A percentile compares a stretch with the other conserved stretches of the same genome.
These are phyloP conservation scores for Liopterus haemorrhoidalis DNA, from an alignment of 2,888 invertebrate genomes.

Conservation along the genomic window DNA sequence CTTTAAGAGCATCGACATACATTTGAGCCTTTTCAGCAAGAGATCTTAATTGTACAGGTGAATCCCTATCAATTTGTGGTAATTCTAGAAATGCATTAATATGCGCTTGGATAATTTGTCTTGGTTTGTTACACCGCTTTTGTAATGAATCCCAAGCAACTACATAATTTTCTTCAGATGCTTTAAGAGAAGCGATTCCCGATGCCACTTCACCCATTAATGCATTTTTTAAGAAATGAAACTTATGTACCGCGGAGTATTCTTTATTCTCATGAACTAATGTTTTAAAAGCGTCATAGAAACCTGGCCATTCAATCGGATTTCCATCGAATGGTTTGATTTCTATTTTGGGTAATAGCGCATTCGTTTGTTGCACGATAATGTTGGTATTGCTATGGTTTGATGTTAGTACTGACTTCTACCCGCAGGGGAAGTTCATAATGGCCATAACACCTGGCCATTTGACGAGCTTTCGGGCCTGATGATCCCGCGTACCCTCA, in stretches of 20 bases:
- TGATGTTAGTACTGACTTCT: no score
- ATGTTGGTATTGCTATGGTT: no score
- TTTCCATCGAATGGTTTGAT: neutral
- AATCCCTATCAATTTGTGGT: no score
- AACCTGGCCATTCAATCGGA: constrained; percentile 4
- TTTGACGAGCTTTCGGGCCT: no score
- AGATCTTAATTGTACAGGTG: neutral
- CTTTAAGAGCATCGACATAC: neutral
- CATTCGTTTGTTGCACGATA: no score
- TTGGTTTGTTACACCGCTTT: constrained; percentile 9
- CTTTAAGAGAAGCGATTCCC: constrained; percentile 3
- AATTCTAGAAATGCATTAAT: no score
- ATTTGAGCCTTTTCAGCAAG: constrained; percentile 5
- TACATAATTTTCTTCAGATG: constrained; percentile 5
- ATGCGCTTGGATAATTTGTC: neutral
- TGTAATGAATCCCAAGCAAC: constrained; percentile 2
- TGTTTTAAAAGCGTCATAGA: constrained; percentile 3
- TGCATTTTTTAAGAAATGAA: constrained; percentile 3
- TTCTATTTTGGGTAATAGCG: constrained; percentile 8
- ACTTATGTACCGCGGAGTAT: constrained; percentile 2
- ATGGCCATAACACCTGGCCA: no score
- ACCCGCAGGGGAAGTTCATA: no score
- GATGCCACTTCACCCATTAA: constrained; percentile 10
- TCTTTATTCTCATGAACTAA: constrained; percentile 2
- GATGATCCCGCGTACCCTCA: no score